A percentile compares a stretch with the other conserved stretches of the same genome.
Conservation (phyloP, 2,888 invertebrate species). For the Eristalis tenax region DNA sequence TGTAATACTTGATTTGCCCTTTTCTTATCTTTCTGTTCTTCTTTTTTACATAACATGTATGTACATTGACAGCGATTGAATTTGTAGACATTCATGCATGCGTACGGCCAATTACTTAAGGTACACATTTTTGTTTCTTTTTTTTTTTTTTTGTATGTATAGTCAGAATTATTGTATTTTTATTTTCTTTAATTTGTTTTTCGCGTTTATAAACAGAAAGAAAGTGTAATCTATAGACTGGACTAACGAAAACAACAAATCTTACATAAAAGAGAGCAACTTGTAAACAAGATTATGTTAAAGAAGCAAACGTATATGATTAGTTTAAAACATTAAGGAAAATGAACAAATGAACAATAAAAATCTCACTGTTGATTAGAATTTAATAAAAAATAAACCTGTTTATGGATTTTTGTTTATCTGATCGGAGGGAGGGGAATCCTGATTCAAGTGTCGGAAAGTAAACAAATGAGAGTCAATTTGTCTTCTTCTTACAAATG, state of each 20-base stretch:
- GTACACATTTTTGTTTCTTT: background rate
- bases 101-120: constrained; percentile 44
- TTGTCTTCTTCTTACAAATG: too few relatives aligned
- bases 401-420: background rate
- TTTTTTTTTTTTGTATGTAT: background rate
- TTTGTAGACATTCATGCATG: constrained; percentile 13
- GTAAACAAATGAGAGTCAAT: too few relatives aligned
- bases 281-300: constrained; percentile 15
- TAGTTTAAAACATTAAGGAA: constrained; percentile 57
- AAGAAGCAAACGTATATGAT: constrained; percentile 44
- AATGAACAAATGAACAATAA: constrained; percentile 63
- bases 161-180: constrained; percentile 10
- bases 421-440: background rate
- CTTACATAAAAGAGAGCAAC: constrained; percentile 44
- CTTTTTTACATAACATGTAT: background rate
- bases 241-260: constrained; percentile 63
- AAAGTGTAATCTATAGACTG: constrained; percentile 65
- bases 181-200: constrained; percentile 73
- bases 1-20: constrained; percentile 55
- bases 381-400: constrained; percentile 2
- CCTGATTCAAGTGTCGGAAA: background rate
- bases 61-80: constrained; percentile 35
- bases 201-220: constrained; percentile 37
- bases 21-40: constrained; percentile 22
- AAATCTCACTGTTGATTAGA: constrained; percentile 69